Percentiles rank a stretch among this genome's conserved stretches.
phyloP scores from a whole-genome alignment of 1,140 invertebrate genomes.

The Apis laboriosa region DNA sequence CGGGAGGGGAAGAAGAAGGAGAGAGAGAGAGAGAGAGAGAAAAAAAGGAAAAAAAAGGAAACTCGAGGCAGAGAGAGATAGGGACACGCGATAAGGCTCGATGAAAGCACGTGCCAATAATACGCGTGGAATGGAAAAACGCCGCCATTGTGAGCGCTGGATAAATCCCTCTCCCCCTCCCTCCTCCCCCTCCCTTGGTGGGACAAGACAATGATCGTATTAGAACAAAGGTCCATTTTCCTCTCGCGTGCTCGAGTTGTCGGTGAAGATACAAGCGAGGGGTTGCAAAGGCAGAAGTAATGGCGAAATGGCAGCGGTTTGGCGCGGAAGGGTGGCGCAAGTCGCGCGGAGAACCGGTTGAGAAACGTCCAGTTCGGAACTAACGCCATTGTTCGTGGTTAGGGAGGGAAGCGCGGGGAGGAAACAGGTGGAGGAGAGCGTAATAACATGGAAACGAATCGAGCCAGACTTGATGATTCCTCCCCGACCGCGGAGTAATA shows the following conservation, averaged over 20 bases:
- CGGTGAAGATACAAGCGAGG: neutral
- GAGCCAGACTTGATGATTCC: conserved; percentile 52
- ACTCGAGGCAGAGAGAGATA: conserved; percentile 50
- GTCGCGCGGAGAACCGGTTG: conserved; percentile 31
- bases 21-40: too few species aligned
- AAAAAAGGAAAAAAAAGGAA: too few species aligned
- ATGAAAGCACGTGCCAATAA: conserved; percentile 67
- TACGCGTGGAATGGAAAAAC: conserved; percentile 51
- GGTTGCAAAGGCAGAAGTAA: neutral
- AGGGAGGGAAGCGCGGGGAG: conserved; percentile 8
- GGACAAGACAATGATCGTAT: neutral
- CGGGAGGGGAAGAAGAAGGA: too few species aligned
- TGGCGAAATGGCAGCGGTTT: neutral
- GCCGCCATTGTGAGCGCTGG: conserved; percentile 39
- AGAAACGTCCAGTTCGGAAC: conserved; percentile 11
- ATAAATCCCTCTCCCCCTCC: conserved; percentile 18
- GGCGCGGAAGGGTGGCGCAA: neutral
- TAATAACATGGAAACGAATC: conserved; percentile 65
- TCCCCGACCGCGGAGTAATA: conserved; percentile 44
- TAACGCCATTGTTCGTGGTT: conserved; percentile 45
- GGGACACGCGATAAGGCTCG: conserved; percentile 57
- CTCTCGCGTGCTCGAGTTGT: neutral
- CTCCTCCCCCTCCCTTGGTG: too few species aligned
- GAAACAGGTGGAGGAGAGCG: conserved; percentile 58
- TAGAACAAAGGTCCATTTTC: neutral